phyloP scores from a whole-genome alignment of 1,140 invertebrate species.

The Drosophila rufa region DNA sequence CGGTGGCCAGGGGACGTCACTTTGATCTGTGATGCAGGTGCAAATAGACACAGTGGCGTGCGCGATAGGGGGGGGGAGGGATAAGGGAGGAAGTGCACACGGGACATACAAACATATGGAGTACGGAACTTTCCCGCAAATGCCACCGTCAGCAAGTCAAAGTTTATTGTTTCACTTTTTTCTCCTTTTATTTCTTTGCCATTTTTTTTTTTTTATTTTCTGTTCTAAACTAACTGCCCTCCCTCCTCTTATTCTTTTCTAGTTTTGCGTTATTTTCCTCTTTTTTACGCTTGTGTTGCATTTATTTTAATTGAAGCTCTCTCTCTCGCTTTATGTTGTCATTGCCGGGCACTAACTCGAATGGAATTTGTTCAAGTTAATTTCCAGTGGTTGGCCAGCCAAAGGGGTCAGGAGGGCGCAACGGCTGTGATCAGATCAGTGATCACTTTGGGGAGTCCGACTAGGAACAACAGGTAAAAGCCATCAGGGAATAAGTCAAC shows the following conservation, averaged over 20 bases:
- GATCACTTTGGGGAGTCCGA: neutral
- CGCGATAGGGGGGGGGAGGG: neutral
- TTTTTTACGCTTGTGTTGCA: conserved; percentile 49
- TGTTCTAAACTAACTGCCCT: neutral
- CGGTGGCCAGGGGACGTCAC: conserved; percentile 31
- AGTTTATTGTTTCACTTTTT: conserved; percentile 56
- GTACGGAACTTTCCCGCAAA: conserved; percentile 40
- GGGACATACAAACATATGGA: conserved; percentile 2
- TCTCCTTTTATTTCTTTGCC: conserved; percentile 18
- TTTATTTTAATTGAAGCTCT: conserved; percentile 52
- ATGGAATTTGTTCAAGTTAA: conserved; percentile 18
- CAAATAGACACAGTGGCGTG: conserved; percentile 44
- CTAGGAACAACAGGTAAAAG: neutral
- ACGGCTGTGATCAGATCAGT: conserved; percentile 3
- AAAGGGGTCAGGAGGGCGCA: neutral
- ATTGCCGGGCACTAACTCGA: conserved; percentile 15
- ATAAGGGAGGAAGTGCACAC: conserved; percentile 4
- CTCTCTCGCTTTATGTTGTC: conserved; percentile 14
- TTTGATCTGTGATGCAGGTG: conserved; percentile 71
- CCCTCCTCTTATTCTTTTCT: neutral
- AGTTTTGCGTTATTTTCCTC: conserved; percentile 18
- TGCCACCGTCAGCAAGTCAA: conserved; percentile 64
- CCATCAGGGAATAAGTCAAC: neutral
- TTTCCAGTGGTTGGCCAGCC: neutral
- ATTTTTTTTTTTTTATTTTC: conserved; percentile 16